Percentiles rank a stretch among this genome's conserved stretches.
phyloP scores from a whole-genome alignment of 1,140 invertebrate genomes.

The Drosophila erecta region DNA sequence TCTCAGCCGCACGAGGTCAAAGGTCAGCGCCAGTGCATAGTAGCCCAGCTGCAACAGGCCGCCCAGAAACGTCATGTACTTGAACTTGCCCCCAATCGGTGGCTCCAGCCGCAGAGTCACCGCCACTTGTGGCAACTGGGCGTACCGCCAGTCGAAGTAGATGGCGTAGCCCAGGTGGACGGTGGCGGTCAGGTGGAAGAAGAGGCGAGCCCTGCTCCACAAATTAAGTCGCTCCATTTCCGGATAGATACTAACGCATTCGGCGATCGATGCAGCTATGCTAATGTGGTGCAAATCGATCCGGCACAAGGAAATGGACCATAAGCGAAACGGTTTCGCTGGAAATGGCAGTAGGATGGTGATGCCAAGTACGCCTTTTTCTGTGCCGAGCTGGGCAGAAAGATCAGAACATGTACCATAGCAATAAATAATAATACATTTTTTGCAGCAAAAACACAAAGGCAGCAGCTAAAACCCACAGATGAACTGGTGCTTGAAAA shows the following conservation, averaged over 20 bases:
- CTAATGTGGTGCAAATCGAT: background rate
- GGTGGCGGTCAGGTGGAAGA: conserved; percentile 87
- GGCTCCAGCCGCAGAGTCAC: conserved; percentile 82
- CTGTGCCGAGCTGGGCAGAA: background rate
- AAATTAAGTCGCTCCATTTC: conserved; percentile 19
- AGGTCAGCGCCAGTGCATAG: conserved; percentile 88
- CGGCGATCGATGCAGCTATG: conserved; percentile 26
- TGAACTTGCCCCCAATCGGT: conserved; percentile 90
- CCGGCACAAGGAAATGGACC: too few species aligned
- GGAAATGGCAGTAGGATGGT: conserved; percentile 10
- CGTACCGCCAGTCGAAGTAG: conserved; percentile 89
- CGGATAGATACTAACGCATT: background rate
- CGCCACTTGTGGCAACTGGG: conserved; percentile 87
- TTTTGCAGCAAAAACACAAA: too few species aligned
- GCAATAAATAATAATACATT: too few species aligned
- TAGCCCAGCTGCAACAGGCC: conserved; percentile 90
- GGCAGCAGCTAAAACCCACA: background rate
- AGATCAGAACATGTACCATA: too few species aligned
- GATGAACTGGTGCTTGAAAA: background rate
- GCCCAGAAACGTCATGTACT: conserved; percentile 93
- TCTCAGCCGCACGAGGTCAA: conserved; percentile 88
- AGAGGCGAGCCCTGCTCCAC: conserved; percentile 14
- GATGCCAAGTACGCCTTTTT: background rate
- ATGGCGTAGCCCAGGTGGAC: conserved; percentile 89
- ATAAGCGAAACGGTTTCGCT: background rate